Conservation (phyloP, 2,888 invertebrate genomes). For the Melinaea menophilus region DNA sequence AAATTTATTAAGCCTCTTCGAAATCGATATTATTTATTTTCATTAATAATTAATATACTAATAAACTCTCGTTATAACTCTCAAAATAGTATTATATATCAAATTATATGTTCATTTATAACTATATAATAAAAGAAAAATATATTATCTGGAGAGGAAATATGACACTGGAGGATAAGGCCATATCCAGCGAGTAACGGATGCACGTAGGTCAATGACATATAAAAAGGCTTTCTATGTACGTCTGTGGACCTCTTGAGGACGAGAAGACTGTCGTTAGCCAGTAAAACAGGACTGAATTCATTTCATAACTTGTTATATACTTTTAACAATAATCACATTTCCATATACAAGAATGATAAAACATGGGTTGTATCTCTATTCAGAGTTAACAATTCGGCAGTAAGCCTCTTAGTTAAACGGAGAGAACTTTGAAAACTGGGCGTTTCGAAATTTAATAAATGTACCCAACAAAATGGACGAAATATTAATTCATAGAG, state of each 20-base stretch:
- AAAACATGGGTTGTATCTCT: background rate
- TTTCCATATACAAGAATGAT: background rate
- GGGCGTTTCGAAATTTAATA: conserved; percentile 38
- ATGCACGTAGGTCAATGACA: conserved; percentile 54
- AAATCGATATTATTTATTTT: too few relatives aligned
- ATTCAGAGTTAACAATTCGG: conserved; percentile 15
- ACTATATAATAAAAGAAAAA: too few relatives aligned
- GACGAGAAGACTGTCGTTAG: conserved; percentile 51
- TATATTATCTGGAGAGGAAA: too few relatives aligned
- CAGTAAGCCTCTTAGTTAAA: conserved; percentile 18
- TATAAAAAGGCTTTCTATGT: conserved; percentile 65
- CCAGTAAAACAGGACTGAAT: conserved; percentile 32
- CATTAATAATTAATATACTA: too few relatives aligned
- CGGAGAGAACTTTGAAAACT: conserved; percentile 26
- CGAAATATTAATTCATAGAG: conserved; percentile 9
- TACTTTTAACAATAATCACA: background rate
- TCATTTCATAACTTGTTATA: conserved; percentile 1
- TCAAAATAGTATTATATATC: too few relatives aligned
- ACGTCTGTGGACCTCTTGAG: conserved; percentile 46
- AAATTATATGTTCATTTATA: too few relatives aligned
- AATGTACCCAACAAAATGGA: conserved; percentile 35
- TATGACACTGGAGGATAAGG: background rate
- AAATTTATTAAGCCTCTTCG: too few relatives aligned
- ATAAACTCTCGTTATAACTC: too few relatives aligned
- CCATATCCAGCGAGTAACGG: conserved; percentile 24